Evolutionary conservation across 2,888 invertebrate species (phyloP).

Genomic region (Patella ulyssiponensis): DNA sequence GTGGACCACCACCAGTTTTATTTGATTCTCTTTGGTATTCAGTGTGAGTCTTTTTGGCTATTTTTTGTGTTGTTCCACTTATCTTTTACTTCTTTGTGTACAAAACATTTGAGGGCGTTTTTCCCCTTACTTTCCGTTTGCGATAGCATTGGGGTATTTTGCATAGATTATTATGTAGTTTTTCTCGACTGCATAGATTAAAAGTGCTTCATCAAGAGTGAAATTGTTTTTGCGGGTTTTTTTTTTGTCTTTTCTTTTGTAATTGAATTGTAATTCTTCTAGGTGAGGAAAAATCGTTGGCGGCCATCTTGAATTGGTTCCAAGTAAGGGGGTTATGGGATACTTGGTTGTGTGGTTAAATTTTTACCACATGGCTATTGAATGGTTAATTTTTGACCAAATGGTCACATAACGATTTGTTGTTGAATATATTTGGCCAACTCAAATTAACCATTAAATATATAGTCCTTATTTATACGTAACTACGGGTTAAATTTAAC

Average conservation of each 20-base stretch:
- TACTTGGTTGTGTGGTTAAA: too few relatives aligned
- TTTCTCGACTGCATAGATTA: neutral
- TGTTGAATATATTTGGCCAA: too few relatives aligned
- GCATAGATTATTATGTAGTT: neutral
- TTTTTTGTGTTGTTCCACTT: neutral
- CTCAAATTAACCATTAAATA: too few relatives aligned
- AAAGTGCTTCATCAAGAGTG: neutral
- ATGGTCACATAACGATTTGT: too few relatives aligned
- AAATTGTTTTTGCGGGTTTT: neutral
- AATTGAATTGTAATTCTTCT: neutral
- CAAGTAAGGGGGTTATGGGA: too few relatives aligned
- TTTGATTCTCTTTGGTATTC: neutral
- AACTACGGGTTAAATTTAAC: too few relatives aligned
- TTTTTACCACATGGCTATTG: too few relatives aligned
- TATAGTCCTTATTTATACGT: too few relatives aligned
- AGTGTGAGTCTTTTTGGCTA: neutral
- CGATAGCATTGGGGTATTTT: neutral
- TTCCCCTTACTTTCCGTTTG: neutral
- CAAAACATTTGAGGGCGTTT: neutral
- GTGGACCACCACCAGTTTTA: neutral
- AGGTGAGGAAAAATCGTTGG: neutral
- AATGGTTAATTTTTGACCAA: too few relatives aligned
- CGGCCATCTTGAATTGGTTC: too few relatives aligned
- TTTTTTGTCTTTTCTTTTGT: neutral
- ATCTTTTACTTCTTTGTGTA: neutral